phyloP scores from a whole-genome alignment of 2,888 invertebrate species.

The Trichopoda pennipes region DNA sequence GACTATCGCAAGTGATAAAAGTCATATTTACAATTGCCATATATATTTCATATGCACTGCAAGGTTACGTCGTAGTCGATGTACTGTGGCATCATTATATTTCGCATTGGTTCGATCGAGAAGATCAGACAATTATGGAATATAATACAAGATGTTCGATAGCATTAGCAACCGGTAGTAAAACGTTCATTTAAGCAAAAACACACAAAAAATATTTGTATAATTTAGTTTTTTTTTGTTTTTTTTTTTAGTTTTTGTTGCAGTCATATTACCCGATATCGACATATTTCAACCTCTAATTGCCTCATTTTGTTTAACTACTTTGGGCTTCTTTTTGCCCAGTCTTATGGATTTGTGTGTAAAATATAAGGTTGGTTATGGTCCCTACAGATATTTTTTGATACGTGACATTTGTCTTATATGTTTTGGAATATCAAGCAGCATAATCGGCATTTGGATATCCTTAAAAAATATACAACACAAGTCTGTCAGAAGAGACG shows the following conservation, averaged over 20 bases:
- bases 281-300: background rate
- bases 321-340: slow-evolving; percentile 93
- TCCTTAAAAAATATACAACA: background rate
- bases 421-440: slow-evolving; percentile 59
- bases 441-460: slow-evolving; percentile 52
- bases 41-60: background rate
- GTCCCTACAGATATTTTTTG: slow-evolving; percentile 57
- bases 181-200: background rate
- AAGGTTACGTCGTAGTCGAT: background rate
- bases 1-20: background rate
- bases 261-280: background rate
- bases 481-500: background rate
- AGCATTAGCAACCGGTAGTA: background rate
- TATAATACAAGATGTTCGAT: slow-evolving; percentile 84
- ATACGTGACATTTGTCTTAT: slow-evolving; percentile 61
- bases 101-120: slow-evolving; percentile 48
- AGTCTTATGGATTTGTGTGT: slow-evolving; percentile 91
- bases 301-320: slow-evolving; percentile 84
- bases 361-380: slow-evolving; percentile 82
- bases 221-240: background rate
- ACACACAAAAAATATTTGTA: background rate
- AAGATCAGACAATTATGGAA: slow-evolving; percentile 80
- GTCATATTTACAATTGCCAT: background rate
- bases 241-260: background rate
- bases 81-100: slow-evolving; percentile 79